Base-by-base conservation (phyloP, 2,113 vertebrate species). In the Actenoides hombroni region DNA sequence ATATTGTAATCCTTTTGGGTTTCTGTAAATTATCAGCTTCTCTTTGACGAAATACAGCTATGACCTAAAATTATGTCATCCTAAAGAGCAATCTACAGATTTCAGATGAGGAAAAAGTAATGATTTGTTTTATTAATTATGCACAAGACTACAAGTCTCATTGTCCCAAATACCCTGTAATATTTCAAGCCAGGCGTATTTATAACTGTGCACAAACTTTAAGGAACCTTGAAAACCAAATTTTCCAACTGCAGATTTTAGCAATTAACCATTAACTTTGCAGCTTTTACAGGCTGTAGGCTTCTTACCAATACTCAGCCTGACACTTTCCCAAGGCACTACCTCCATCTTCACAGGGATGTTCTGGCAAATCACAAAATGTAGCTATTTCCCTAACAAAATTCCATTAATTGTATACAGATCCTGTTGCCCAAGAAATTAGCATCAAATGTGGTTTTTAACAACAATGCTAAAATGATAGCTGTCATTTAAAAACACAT, bases 1-100 rank as follows among this genome's bases (percentile, higher is more conserved):
- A 92, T 94, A 98, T 97, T 95, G 98, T 98, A 60, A 98, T 94
- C 51, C 87, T 93, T 93, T 98, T 95, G 79, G 98, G 87, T 65
- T 98, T 97, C 80, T 94, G 63, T 29, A 92, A 61, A 59, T 67
- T n/a, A 68, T 26, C 68, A 77, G 49, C 39, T 48, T 54, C 46
- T 88, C 49, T 60, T 24, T 51, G 29, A 86, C 14, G 42, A 64
- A 86, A 78, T n/a, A 23, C 26, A 74, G 18, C 61, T 86, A 48
- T 13, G 56, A 71, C 37, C 19, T 49, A 51, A 56, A 92, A 68
- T 48, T 61, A 92, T 86, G 71, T 73, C 31, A 83, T 44, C 21
- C 24, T 68, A 63, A 68, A 24, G 3, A 6, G 20, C 18, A 51
- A 8, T 8, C 21, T 59, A 49, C 23, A 61, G 10, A 44, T n/a